Evolutionary conservation across 1,140 invertebrate species (phyloP).

Genomic region (Popillia japonica): DNA sequence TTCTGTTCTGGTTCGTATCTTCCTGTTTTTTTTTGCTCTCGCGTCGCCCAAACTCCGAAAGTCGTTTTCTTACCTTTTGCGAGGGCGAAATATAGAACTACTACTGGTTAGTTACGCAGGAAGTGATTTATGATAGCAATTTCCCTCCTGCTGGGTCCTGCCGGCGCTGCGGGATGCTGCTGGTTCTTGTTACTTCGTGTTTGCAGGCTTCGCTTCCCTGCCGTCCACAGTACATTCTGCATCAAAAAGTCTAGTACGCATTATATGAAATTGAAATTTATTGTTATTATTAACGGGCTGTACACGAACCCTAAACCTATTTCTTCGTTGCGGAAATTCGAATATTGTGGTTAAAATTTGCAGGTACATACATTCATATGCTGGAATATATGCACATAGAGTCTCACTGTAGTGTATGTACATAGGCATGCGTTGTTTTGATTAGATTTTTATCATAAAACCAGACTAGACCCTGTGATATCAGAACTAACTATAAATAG

Average conservation of each 20-base stretch:
- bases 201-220: slow-evolving; percentile 30
- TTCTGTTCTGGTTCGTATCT: slow-evolving; percentile 5
- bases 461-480: too few species aligned
- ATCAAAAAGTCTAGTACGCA: slow-evolving; percentile 15
- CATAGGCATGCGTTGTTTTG: too few species aligned
- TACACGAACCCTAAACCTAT: not conserved
- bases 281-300: slow-evolving; percentile 7
- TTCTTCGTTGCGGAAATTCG: slow-evolving; percentile 12
- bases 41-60: slow-evolving; percentile 3
- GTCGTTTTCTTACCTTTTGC: slow-evolving; percentile 31
- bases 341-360: not conserved
- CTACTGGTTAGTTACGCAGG: slow-evolving; percentile 49
- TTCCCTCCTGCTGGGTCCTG: slow-evolving; percentile 46
- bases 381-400: too few species aligned
- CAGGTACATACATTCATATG: not conserved
- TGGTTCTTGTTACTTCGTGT: slow-evolving; percentile 23
- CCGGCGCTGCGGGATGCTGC: slow-evolving; percentile 27
- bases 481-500: too few species aligned
- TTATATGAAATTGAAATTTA: slow-evolving; percentile 23
- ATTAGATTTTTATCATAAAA: too few species aligned
- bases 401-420: too few species aligned
- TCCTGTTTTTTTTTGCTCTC: not conserved
- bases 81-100: slow-evolving; percentile 43
- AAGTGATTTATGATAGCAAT: slow-evolving; percentile 51
- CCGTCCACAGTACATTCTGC: slow-evolving; percentile 22